A percentile compares a stretch with the other conserved stretches of the same genome.
phyloP scores from a whole-genome alignment of 2,888 invertebrate species.

The Scrobipalpa costella region DNA sequence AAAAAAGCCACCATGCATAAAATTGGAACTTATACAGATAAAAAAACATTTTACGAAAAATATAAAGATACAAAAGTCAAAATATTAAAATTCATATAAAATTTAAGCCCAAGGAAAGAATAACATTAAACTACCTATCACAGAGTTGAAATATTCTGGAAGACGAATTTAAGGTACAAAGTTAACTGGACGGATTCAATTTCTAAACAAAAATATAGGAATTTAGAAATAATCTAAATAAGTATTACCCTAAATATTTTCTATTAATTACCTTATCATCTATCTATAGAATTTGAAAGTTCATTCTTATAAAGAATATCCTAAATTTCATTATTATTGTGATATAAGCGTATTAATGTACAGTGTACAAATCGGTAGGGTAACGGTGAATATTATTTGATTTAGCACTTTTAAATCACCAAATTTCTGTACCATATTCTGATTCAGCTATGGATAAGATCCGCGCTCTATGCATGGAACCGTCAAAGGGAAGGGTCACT shows the following conservation, averaged over 20 bases:
- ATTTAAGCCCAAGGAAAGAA: slow-evolving; percentile 22
- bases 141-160: slow-evolving; percentile 32
- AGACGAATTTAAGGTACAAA: slow-evolving; percentile 30
- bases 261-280: background rate
- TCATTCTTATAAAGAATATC: background rate
- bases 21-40: slow-evolving; percentile 47
- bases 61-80: slow-evolving; percentile 35
- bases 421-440: slow-evolving; percentile 87
- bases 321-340: background rate
- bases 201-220: background rate
- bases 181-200: slow-evolving; percentile 29
- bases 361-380: slow-evolving; percentile 1
- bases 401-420: slow-evolving; percentile 72
- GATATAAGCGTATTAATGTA: slow-evolving; percentile 39
- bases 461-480: slow-evolving; percentile 82
- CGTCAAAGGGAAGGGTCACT: slow-evolving; percentile 83
- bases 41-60: slow-evolving; percentile 23
- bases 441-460: slow-evolving; percentile 83
- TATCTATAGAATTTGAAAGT: background rate
- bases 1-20: slow-evolving; percentile 67
- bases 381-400: background rate
- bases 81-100: slow-evolving; percentile 24
- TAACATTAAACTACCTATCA: slow-evolving; percentile 31
- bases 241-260: background rate
- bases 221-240: background rate